These are phyloP conservation scores for Tamandua tetradactyla DNA, from an alignment of 2,797 vertebrate genomes.

Conservation along the genomic window DNA sequence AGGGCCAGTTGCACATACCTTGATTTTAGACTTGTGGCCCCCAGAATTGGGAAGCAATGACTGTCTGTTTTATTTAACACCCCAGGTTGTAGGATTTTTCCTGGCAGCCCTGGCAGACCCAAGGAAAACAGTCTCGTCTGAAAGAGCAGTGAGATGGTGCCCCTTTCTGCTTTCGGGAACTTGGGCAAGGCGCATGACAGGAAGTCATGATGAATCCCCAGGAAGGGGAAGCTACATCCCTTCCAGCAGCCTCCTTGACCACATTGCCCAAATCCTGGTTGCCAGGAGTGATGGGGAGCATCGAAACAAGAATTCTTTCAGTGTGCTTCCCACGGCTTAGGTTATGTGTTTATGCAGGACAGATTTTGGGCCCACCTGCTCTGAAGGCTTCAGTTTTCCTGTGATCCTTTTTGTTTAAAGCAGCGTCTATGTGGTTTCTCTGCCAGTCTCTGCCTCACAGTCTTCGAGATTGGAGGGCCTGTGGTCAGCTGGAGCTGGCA, in stretches of 20 bases:
- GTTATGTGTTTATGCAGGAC: fast-evolving
- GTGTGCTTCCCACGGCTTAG: neutral
- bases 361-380: neutral
- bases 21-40: too few species aligned
- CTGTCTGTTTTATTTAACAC: too few species aligned
- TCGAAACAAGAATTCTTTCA: fast-evolving
- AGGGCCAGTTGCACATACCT: too few species aligned
- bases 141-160: fast-evolving
- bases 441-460: neutral
- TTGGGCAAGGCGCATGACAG: fast-evolving
- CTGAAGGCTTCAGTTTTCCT: neutral
- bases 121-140: too few species aligned
- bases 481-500: neutral
- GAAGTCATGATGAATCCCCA: neutral
- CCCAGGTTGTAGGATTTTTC: too few species aligned
- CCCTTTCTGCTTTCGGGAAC: neutral
- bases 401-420: neutral
- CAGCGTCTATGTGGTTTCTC: neutral
- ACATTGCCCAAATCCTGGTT: neutral
- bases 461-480: neutral
- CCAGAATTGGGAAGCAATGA: too few species aligned
- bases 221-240: neutral
- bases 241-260: neutral
- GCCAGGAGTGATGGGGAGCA: neutral
- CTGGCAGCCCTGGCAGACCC: too few species aligned